Base-by-base conservation (phyloP, 1,140 invertebrate genomes). In the Uloborus diversus region DNA sequence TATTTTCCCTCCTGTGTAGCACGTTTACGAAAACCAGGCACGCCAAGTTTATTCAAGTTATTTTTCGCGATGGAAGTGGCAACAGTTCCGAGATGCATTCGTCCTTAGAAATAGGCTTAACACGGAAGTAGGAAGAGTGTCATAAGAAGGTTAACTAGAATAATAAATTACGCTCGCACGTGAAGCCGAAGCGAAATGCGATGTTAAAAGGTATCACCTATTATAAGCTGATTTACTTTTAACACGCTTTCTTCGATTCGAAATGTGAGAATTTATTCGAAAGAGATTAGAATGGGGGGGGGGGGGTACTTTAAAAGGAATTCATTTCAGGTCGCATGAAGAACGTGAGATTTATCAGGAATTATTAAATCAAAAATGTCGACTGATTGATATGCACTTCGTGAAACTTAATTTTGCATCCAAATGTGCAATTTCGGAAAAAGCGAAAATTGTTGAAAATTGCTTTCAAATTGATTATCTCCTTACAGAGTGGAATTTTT, bases 1-100 rank as follows among this genome's bases (percentile, higher is more conserved):
- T 57, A 57, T 57, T 70, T 73, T 61, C 28, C n/a, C 37, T 42
- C 56, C 69, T 23, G 53, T 20, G 51, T 37, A 32, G 68, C 56
- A 25, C 57, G 56, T 56, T 53, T 69, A 35, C 30, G 49, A 69
- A n/a, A n/a, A 69, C 66, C 66, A 56, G n/a, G n/a, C 66, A 69
- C 69, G 57, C 35, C 69, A 73, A 59, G 53, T 73, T 73, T 73
- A 73, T 73, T 73, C 61, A 73, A 61, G 56, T 73, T 73, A 61
- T 73, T 73, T 73, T 61, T 35, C 56, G 14, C 30, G 69, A 73
- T 33, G 32, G 47, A 47, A 61, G 69, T 73, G 69, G 69, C 69
- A 73, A 73, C 69, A 61, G 69, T 73, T 69, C 30, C 49, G 68
- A 17, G 23, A n/a, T 53, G 53, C 49, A 73, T 73, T 73, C 69